Base-by-base conservation (phyloP, 2,113 vertebrate species). In the Microcebus lehilahytsara region DNA sequence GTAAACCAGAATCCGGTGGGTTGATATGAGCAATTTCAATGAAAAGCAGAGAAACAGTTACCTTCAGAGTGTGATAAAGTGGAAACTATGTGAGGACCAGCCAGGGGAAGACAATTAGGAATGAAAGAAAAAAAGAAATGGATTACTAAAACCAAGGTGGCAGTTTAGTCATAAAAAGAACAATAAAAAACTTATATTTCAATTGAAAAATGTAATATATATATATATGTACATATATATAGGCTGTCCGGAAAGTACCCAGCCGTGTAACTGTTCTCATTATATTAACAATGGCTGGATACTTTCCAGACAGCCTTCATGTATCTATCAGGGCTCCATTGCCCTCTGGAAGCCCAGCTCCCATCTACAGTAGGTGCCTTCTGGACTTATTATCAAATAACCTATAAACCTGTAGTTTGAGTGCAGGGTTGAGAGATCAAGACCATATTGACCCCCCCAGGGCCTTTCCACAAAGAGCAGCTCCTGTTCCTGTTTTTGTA, bases 401-500 rank as follows among this genome's bases (percentile, higher is more conserved):
- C 5, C 19, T 79, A 7, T 25, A 80, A 72, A 91, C 19, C 67
- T 86, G 6, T 23, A 79, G 34, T 51, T 64, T 11, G 22, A 74
- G 84, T 12, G 10, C 22, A 37, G 34, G 27, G 42, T 17, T 94
- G 87, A 92, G 20, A 58, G 37, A 80, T 56, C 27, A 11, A 60
- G 51, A 9, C 66, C n/a, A 4, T 32, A 46, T 3, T 79, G 93
- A 83, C 60, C 51, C 75, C 42, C 46, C 75, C 46, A 51, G 32
- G 58, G 37, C 56, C 30, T 77, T 93, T 42, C 46, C 69, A 77
- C 67, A 80, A 53, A 89, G 62, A 96, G 66, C 60, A 60, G 74
- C 51, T 89, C 67, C 53, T 9, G 46, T 46, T 53, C 74, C 20
- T 66, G 74, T 98, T 98, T 96, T 96, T 96, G 97, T 97, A 97